Evolutionary conservation across 2,888 invertebrate species (phyloP).

Genomic region (Cephalotes varians): DNA sequence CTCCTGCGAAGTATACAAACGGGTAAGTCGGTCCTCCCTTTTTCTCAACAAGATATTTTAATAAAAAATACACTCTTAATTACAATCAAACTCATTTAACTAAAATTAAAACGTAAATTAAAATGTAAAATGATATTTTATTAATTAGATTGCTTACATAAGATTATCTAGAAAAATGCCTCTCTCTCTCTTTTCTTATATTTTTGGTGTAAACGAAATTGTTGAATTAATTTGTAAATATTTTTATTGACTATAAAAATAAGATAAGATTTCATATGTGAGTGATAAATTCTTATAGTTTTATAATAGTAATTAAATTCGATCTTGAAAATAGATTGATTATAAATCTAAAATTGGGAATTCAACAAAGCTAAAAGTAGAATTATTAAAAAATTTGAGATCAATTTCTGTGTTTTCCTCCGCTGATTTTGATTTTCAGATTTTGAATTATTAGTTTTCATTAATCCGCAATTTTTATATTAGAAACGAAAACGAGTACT

Average conservation of each 20-base stretch:
- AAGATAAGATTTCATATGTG: neutral
- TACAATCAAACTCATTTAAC: neutral
- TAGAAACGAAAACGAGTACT: constrained; percentile 30
- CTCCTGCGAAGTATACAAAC: constrained; percentile 76
- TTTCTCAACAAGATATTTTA: neutral
- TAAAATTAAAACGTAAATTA: no score
- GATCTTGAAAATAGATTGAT: neutral
- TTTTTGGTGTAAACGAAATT: constrained; percentile 17
- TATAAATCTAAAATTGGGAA: neutral
- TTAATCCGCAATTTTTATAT: neutral
- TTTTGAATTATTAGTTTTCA: neutral
- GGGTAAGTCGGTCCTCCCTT: constrained; percentile 60
- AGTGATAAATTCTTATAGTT: neutral
- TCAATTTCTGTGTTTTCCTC: neutral
- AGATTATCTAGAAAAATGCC: neutral
- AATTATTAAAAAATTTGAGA: neutral
- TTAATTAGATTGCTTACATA: neutral
- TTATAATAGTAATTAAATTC: neutral
- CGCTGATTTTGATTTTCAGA: neutral
- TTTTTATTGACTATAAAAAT: neutral
- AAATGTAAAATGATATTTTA: neutral
- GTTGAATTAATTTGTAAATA: neutral
- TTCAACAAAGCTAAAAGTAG: neutral
- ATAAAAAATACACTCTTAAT: neutral
- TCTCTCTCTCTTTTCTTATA: no score